Evolutionary conservation across 2,113 vertebrate species (phyloP).

Genomic region (Eptesicus fuscus): DNA sequence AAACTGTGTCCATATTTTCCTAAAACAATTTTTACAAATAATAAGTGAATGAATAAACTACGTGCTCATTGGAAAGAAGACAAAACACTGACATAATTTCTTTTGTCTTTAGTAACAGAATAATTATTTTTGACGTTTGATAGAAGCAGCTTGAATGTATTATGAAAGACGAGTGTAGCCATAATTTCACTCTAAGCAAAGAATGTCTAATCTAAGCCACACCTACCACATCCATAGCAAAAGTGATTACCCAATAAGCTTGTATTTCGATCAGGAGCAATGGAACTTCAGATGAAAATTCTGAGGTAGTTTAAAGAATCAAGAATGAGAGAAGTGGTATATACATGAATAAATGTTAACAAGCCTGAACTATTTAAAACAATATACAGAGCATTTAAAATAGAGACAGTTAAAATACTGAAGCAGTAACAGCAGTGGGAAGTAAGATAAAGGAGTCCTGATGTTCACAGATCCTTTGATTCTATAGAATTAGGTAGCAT

Average conservation of each 20-base stretch:
- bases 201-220: not conserved
- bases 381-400: not conserved
- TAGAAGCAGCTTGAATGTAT: not conserved
- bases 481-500: not conserved
- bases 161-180: not conserved
- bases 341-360: not conserved
- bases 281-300: not conserved
- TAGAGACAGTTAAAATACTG: not conserved
- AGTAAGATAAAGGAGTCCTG: not conserved
- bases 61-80: not conserved
- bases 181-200: not conserved
- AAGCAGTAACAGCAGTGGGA: not conserved
- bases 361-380: not conserved
- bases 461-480: not conserved
- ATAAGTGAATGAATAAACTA: not conserved
- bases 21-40: not conserved
- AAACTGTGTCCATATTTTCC: not conserved
- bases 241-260: not conserved
- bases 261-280: not conserved
- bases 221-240: not conserved
- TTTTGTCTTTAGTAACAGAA: not conserved
- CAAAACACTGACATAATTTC: not conserved
- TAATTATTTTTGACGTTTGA: not conserved
- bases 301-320: not conserved
- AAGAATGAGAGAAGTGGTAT: not conserved